Evolutionary conservation across 2,888 invertebrate species (phyloP), one percentile per base, ranked within the genome.

Genomic region (Hyles lineata): DNA sequence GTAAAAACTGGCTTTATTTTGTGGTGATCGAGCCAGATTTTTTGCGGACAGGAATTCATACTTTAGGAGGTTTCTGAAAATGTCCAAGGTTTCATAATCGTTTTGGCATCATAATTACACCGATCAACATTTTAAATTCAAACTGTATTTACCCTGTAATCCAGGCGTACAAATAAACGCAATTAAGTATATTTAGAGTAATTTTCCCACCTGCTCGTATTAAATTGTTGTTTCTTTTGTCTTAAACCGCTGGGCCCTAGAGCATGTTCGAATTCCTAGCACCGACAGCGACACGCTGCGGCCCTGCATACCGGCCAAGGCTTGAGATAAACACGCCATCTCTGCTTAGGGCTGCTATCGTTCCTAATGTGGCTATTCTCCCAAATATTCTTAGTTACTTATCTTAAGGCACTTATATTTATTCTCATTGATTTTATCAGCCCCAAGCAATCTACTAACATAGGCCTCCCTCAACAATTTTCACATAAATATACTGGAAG

Each of bases 291-390:
- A 81, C 82, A 78, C 70, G 76, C 67, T 74, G 74, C 73, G 74
- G 79, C 76, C 80, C 81, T 77, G 80, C 85, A 85, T 87, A 85
- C 85, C 83, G 76, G 74, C 77, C 75, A 70, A 62, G 63, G 67
- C 72, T 75, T 17, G 76, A 80, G 83, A 83, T 83, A 83, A 72
- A 73, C 77, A 79, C 74, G 77, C 74, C 50, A 76, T 74, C 70
- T 58, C 61, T 69, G 69, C 21, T 43, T 32, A 63, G 71, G 55
- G 61, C 32, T 62, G 21, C 19, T 43, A 32, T 17, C 29, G 17
- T n/a, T 17, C 8, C 6, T n/a, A 55, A n/a, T 7, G 1, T 7
- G 55, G 8, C 19, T 8, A 52, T 5, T 17, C 17, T 19, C 3
- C 43, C 43, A 11, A 43, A 43, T 43, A 43, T 43, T 11, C 15